These are phyloP conservation scores for Calephelis perditalis DNA, from an alignment of 2,888 invertebrate species.

Conservation along the genomic window DNA sequence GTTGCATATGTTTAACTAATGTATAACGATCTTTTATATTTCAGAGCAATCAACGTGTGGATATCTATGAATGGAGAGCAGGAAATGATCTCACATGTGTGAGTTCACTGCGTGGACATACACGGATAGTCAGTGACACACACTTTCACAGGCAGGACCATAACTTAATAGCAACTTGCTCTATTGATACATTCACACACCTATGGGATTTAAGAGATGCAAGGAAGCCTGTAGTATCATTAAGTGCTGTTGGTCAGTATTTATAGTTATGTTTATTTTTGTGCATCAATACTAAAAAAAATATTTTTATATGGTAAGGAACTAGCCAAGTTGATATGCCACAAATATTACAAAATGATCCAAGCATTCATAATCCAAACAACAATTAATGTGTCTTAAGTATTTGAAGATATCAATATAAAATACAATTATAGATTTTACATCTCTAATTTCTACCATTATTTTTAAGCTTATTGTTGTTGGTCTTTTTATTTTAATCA, in stretches of 20 bases:
- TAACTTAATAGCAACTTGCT: slow-evolving; percentile 86
- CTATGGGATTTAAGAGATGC: slow-evolving; percentile 95
- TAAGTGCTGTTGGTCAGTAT: slow-evolving; percentile 90
- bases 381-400: too few relatives aligned
- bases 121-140: slow-evolving; percentile 91
- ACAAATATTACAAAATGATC: too few relatives aligned
- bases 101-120: slow-evolving; percentile 87
- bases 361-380: too few relatives aligned
- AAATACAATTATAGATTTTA: too few relatives aligned
- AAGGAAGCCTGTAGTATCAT: slow-evolving; percentile 87
- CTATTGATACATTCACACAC: slow-evolving; percentile 95
- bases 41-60: slow-evolving; percentile 92
- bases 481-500: too few relatives aligned
- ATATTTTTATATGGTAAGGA: too few relatives aligned
- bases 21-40: neutral
- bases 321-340: too few relatives aligned
- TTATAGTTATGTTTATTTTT: neutral
- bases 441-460: too few relatives aligned
- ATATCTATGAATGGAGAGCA: slow-evolving; percentile 88
- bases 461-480: too few relatives aligned
- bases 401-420: too few relatives aligned
- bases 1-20: too few relatives aligned
- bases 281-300: too few relatives aligned
- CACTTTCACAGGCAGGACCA: slow-evolving; percentile 89
- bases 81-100: slow-evolving; percentile 84